phyloP scores from a whole-genome alignment of 2,888 invertebrate species.

The Hoplodrina ambigua region DNA sequence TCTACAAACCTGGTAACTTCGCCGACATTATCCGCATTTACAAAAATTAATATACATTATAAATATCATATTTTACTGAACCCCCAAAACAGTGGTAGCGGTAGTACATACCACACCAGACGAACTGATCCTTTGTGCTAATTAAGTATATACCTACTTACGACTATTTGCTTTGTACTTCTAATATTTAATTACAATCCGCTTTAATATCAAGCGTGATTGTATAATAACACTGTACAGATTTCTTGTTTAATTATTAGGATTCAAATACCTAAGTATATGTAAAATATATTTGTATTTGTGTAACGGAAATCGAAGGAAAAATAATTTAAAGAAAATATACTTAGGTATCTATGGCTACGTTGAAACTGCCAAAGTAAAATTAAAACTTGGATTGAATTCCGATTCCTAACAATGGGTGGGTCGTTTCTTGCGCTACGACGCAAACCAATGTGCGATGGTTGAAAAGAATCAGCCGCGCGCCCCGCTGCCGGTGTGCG shows the following conservation, averaged over 20 bases:
- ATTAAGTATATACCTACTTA: slow-evolving; percentile 13
- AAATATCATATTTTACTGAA: not conserved
- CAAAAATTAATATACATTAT: slow-evolving; percentile 16
- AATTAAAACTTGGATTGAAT: slow-evolving; percentile 71
- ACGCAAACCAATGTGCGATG: slow-evolving; percentile 58
- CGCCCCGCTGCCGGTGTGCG: slow-evolving; percentile 12
- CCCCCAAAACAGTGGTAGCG: not conserved
- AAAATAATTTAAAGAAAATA: not conserved
- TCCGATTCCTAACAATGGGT: slow-evolving; percentile 67
- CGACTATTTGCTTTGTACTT: slow-evolving; percentile 16
- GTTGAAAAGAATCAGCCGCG: slow-evolving; percentile 46
- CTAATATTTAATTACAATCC: slow-evolving; percentile 9
- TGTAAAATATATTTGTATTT: not conserved
- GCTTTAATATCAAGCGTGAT: slow-evolving; percentile 9
- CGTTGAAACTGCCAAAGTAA: slow-evolving; percentile 36
- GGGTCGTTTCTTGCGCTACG: slow-evolving; percentile 63
- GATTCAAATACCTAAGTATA: not conserved
- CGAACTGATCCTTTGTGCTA: slow-evolving; percentile 1
- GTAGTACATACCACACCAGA: not conserved
- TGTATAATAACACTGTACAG: not conserved
- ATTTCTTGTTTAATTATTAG: not conserved
- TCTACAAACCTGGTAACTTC: slow-evolving; percentile 21
- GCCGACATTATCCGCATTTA: slow-evolving; percentile 10
- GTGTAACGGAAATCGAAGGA: not conserved
- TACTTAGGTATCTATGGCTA: not conserved